Evolutionary conservation across 2,113 vertebrate genomes (phyloP), one percentile per base, ranked within the genome.

Genomic region (Pleuronectes platessa): DNA sequence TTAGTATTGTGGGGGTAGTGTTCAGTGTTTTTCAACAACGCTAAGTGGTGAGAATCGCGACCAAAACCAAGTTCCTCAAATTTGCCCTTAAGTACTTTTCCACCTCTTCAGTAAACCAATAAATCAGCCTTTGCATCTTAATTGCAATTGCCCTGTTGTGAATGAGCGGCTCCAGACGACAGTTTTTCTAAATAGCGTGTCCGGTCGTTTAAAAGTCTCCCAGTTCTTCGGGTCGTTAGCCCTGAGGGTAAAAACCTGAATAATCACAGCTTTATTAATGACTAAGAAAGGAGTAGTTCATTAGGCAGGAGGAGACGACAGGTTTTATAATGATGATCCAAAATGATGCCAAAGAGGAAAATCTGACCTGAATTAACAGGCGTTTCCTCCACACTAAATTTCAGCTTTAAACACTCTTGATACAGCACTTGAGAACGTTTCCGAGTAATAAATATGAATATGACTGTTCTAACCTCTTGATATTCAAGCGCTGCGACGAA

Each of bases 221-320:
- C 5, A 13, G 31, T 71, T 61, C 61, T 56, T 68, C 49, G 15
- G 47, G 51, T 61, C 72, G 74, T 77, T 61, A 61, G 35, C 40
- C 49, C 27, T 78, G 26, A 77, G 11, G 66, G 53, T 54, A 71
- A 83, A 81, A 40, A 62, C 14, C 68, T 71, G 61, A 66, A 40
- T 74, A 60, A 86, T 76, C 67, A 66, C 20, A 66, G 59, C 31
- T 40, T 70, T 64, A 76, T 77, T 82, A 68, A 82, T 80, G 51
- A 66, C 24, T 13, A 20, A 61, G 15, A 47, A n/a, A 69, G 8
- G 10, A 42, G 47, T 24, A 8, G 24, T 55, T 53, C 59, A 60
- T 35, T 18, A 61, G 12, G 65, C 53, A 53, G 61, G 11, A 61
- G 68, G 49, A 21, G n/a, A 73, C 26, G 37, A 61, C 23, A 40